phyloP scores from a whole-genome alignment of 2,888 invertebrate genomes.

The Eremobia ochroleuca region DNA sequence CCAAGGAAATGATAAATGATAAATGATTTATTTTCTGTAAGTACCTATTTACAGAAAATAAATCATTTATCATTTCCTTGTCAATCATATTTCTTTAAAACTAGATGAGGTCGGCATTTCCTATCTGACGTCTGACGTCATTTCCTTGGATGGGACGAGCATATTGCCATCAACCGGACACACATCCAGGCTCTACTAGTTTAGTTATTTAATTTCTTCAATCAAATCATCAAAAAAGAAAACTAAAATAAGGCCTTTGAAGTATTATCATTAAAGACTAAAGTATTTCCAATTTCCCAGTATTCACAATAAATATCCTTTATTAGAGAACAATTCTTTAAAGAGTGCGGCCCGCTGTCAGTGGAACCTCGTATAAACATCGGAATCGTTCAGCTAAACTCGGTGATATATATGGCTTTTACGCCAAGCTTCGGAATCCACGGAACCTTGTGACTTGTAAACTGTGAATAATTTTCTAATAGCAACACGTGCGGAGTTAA shows the following conservation, averaged over 20 bases:
- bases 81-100: no score
- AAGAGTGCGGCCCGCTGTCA: slow-evolving; percentile 31
- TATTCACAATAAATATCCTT: no score
- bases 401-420: slow-evolving; percentile 67
- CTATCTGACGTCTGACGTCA: no score
- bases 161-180: no score
- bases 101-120: no score
- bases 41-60: no score
- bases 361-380: slow-evolving; percentile 58
- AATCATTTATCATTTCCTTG: no score
- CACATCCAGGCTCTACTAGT: no score
- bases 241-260: not conserved
- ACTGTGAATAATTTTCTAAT: slow-evolving; percentile 72
- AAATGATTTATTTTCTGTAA: no score
- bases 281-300: not conserved
- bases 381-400: slow-evolving; percentile 45
- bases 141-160: no score
- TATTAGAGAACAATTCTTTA: slow-evolving; percentile 6
- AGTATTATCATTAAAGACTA: not conserved
- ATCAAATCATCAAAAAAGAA: not conserved
- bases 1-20: no score
- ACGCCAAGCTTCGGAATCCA: slow-evolving; percentile 49
- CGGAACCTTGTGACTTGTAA: slow-evolving; percentile 64
- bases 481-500: slow-evolving; percentile 67
- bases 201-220: not conserved